These are phyloP conservation scores for Kryptopterus vitreolus DNA, from an alignment of 2,797 vertebrate species.

Conservation along the genomic window DNA sequence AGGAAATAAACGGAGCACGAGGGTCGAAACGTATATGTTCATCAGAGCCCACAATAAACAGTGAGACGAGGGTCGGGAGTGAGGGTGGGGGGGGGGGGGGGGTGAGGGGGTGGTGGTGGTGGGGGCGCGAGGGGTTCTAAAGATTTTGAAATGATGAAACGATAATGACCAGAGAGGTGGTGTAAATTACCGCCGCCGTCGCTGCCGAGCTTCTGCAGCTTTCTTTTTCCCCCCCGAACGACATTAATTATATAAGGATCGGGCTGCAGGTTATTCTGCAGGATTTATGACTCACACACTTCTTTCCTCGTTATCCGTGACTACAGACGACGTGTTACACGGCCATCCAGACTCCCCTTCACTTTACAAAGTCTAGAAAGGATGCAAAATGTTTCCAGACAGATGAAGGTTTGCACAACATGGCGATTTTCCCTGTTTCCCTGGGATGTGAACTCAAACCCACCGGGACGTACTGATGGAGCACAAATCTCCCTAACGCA, in stretches of 20 bases:
- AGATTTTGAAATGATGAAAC: conserved; percentile 14
- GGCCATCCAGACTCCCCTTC: no score
- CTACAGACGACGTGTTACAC: background rate
- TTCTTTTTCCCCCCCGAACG: background rate
- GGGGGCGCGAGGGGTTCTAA: background rate
- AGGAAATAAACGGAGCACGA: conserved; percentile 19
- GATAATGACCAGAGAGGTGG: conserved; percentile 6
- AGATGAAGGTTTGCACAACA: no score
- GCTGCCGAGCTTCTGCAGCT: background rate
- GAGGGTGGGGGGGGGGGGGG: no score
- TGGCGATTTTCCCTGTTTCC: no score
- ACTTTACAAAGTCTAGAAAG: no score
- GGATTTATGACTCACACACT: background rate
- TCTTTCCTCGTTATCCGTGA: background rate
- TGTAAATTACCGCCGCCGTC: conserved; percentile 2
- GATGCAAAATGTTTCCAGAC: no score
- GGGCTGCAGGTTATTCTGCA: background rate
- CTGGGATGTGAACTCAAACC: no score
- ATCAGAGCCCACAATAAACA: conserved; percentile 25
- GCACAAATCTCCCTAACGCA: no score
- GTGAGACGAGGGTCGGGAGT: conserved; percentile 14
- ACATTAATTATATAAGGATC: background rate
- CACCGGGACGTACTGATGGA: no score
- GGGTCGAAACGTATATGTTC: conserved; percentile 25
- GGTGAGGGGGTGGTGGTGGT: no score